Evolutionary conservation across 2,797 vertebrate species (phyloP).

Genomic region (Propithecus perrieri): DNA sequence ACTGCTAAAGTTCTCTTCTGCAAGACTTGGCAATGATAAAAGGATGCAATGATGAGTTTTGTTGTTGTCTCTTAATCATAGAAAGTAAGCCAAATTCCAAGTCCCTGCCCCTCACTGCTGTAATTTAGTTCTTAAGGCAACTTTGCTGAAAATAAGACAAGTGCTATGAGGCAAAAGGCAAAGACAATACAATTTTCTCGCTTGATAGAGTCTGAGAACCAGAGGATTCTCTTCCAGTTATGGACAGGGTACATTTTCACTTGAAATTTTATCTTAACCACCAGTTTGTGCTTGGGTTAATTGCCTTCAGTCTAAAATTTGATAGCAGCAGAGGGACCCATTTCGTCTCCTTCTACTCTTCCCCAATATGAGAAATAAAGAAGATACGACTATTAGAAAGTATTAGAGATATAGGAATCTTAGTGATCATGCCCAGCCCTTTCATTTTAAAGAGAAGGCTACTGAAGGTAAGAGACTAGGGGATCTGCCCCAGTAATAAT

Average conservation of each 20-base stretch:
- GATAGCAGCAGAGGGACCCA: not conserved
- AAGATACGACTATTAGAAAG: not conserved
- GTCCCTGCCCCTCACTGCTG: not conserved
- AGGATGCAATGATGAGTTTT: not conserved
- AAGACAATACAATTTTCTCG: not conserved
- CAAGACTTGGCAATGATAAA: not conserved
- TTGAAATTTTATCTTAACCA: conserved; percentile 18
- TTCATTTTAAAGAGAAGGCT: not conserved
- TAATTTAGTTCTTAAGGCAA: conserved; percentile 24
- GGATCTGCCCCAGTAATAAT: not conserved
- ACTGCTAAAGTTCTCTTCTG: not conserved
- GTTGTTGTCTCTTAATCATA: not conserved
- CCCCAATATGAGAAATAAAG: not conserved
- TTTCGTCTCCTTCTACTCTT: not conserved
- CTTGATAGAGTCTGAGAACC: not conserved
- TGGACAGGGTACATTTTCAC: not conserved
- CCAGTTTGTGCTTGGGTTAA: not conserved
- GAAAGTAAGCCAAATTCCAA: not conserved
- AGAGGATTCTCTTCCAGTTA: not conserved
- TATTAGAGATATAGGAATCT: not conserved
- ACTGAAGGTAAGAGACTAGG: not conserved
- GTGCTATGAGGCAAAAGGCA: not conserved
- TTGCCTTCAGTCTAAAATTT: not conserved
- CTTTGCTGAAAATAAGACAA: conserved; percentile 7
- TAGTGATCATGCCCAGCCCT: not conserved